These are phyloP conservation scores for Seriola aureovittata DNA, from an alignment of 2,113 vertebrate genomes.

Conservation along the genomic window DNA sequence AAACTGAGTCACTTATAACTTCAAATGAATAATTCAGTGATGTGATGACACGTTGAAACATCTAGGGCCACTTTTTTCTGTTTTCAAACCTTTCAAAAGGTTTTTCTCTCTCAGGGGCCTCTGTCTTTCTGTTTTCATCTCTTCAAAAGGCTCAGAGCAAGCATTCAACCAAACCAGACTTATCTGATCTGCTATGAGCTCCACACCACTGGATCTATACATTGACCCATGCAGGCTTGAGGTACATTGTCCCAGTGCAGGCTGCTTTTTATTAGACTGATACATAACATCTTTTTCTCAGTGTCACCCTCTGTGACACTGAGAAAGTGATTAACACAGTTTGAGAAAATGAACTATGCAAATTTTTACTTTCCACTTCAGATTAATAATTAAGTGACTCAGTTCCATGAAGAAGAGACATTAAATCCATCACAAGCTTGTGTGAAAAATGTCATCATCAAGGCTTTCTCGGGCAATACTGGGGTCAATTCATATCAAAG, in stretches of 20 bases:
- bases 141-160: slow-evolving; percentile 39
- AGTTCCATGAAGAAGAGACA: neutral
- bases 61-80: neutral
- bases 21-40: slow-evolving; percentile 45
- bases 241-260: slow-evolving; percentile 50
- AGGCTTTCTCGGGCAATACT: neutral
- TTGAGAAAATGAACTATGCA: neutral
- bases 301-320: neutral
- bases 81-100: slow-evolving; percentile 1
- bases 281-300: slow-evolving; percentile 47
- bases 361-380: neutral
- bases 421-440: neutral
- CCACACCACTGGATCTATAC: slow-evolving; percentile 68
- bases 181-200: slow-evolving; percentile 47
- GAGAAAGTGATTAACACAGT: slow-evolving; percentile 15
- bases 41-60: slow-evolving; percentile 28
- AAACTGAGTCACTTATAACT: neutral
- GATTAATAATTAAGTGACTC: neutral
- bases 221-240: slow-evolving; percentile 59
- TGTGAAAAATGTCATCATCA: neutral
- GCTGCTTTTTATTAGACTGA: slow-evolving; percentile 58
- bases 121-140: slow-evolving; percentile 40
- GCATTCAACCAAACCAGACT: slow-evolving; percentile 47
- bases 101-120: slow-evolving; percentile 10
- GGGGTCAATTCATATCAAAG: neutral